Base-by-base conservation (phyloP, 2,888 invertebrate species). In the Crocallis elinguaria region DNA sequence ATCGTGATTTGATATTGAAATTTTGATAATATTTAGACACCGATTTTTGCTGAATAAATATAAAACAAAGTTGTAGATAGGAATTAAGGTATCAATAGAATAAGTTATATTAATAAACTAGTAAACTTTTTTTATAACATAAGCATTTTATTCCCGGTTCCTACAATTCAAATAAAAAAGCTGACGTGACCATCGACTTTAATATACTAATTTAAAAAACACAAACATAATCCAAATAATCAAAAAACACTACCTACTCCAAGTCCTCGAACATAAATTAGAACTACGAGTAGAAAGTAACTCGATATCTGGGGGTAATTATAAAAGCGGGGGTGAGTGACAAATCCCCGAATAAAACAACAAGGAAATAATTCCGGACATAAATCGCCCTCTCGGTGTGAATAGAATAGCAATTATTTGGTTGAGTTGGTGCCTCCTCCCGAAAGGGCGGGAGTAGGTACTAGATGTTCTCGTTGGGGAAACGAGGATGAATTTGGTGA, bases 321-420 rank as follows among this genome's bases (percentile, higher is more conserved):
- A 89, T 88, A 87, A 86, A 88, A 85, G 84, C 77, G 79, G 84
- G 86, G 79, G 82, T 79, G 84, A 86, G 84, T 89, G 90, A 90
- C 89, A 90, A 91, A 91, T 89, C 88, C 88, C 78, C 87, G 81
- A 87, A 90, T 92, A 90, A 92, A 90, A 91, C 90, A 91, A 92
- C 91, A 91, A 86, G 92, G 87, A 91, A 89, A 91, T 92, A 90
- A 91, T 92, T 90, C 88, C 80, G 81, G 69, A 62, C 75, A 88
- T 92, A 92, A 92, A 92, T 92, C 81, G 82, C 73, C 75, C 86
- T 84, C 86, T 79, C 82, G 77, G 88, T 88, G 89, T 89, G 92
- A 92, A 92, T 91, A 86, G 92, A 90, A 92, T 91, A 91, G 87
- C 90, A 90, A 92, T 92, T 91, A 90, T 91, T 85, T 88, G 91